These are phyloP conservation scores for Tineola bisselliella DNA, from an alignment of 2,888 invertebrate genomes.

Conservation along the genomic window DNA sequence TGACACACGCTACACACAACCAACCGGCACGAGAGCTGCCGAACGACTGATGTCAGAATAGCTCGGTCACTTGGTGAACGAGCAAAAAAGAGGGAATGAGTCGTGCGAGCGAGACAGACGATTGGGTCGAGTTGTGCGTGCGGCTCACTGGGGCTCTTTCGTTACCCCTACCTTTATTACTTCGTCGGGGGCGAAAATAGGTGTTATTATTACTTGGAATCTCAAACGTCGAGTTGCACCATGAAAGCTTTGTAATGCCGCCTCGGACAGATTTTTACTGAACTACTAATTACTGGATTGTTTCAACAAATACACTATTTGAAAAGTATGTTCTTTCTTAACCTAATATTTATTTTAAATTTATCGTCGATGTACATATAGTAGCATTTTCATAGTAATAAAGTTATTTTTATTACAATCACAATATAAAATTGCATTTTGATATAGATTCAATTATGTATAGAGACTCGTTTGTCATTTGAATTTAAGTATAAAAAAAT, in stretches of 20 bases:
- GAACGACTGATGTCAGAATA: slow-evolving; percentile 14
- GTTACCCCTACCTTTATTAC: slow-evolving; percentile 13
- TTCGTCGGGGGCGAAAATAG: slow-evolving; percentile 18
- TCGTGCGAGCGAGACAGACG: slow-evolving; percentile 8
- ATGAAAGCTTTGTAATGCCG: slow-evolving; percentile 6
- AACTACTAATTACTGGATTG: background rate
- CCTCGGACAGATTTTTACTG: background rate
- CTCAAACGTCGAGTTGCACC: slow-evolving; percentile 7
- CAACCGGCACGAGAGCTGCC: slow-evolving; percentile 24
- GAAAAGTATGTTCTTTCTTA: no score
- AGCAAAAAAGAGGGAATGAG: background rate
- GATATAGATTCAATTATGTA: no score
- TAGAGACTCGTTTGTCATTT: background rate
- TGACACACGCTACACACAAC: slow-evolving; percentile 24
- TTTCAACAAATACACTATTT: background rate
- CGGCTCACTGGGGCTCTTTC: slow-evolving; percentile 7
- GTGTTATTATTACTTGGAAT: slow-evolving; percentile 13
- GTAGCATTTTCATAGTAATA: no score
- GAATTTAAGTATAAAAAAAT: background rate
- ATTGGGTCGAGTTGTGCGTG: background rate
- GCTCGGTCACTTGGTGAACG: slow-evolving; percentile 9
- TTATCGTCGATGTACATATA: no score
- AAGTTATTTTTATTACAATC: no score
- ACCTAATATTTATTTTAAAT: no score
- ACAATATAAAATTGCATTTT: no score